These are phyloP conservation scores for Dreissena polymorpha DNA, from an alignment of 1,140 invertebrate species.

Conservation along the genomic window DNA sequence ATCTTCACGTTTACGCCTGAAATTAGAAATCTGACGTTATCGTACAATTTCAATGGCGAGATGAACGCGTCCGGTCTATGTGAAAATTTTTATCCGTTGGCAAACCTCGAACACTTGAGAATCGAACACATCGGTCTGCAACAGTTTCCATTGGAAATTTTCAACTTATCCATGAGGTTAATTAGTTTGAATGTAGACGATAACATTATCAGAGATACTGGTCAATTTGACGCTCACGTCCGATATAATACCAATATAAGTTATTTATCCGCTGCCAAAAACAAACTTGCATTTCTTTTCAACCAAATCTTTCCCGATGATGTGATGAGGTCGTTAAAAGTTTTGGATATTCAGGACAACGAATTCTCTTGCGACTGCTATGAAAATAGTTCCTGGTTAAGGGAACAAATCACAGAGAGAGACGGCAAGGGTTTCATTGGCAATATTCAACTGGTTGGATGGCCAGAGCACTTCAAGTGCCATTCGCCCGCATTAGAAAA, in stretches of 20 bases:
- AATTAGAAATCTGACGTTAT: neutral
- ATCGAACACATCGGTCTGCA: neutral
- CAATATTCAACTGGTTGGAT: neutral
- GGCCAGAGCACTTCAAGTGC: neutral
- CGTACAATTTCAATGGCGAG: neutral
- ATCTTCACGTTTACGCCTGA: slow-evolving; percentile 1
- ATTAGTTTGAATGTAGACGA: neutral
- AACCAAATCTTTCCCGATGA: neutral
- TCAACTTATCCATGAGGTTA: neutral
- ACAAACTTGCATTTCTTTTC: too few species aligned
- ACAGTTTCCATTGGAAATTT: neutral
- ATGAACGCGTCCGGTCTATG: neutral
- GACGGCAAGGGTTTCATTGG: neutral
- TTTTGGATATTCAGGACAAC: neutral
- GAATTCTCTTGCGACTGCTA: neutral
- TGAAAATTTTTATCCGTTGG: neutral
- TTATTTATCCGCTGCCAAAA: too few species aligned
- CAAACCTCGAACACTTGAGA: neutral
- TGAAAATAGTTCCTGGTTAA: neutral
- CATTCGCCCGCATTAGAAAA: neutral
- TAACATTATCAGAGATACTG: too few species aligned
- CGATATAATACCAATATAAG: too few species aligned
- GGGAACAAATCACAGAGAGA: neutral
- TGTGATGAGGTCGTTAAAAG: neutral
- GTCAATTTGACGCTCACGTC: too few species aligned